A percentile compares a stretch with the other conserved stretches of the same genome.
These are phyloP conservation scores for Palythoa grandiflora DNA, from an alignment of 92 coral and sea anemone genomes.

Conservation along the genomic window DNA sequence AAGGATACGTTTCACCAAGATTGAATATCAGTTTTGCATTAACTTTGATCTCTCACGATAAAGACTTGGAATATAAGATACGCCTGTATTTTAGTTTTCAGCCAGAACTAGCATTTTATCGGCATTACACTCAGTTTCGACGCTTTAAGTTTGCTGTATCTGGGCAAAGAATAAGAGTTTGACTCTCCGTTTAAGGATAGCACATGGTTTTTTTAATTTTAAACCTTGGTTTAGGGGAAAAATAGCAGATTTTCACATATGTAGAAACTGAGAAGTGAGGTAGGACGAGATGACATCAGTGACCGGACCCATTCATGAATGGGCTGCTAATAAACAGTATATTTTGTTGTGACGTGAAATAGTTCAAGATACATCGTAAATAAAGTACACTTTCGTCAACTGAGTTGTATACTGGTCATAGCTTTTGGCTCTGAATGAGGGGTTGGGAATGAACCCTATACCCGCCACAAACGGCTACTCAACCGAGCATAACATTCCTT, in stretches of 20 bases:
- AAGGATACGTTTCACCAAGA: not conserved
- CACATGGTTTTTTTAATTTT: constrained; percentile 21
- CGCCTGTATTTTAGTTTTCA: not conserved
- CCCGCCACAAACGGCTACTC: no score
- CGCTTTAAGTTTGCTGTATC: constrained; percentile 43
- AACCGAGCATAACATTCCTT: no score
- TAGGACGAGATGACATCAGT: not conserved
- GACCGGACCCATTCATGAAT: constrained; percentile 40
- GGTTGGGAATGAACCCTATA: not conserved
- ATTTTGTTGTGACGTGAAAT: constrained; percentile 39
- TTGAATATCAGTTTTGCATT: constrained; percentile 9
- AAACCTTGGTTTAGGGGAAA: constrained; percentile 43
- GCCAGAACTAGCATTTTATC: not conserved
- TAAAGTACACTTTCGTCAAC: constrained; percentile 40
- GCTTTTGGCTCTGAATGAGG: not conserved
- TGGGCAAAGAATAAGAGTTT: constrained; percentile 35
- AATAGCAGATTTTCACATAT: constrained; percentile 23
- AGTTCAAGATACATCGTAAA: constrained; percentile 35
- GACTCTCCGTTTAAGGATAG: constrained; percentile 56
- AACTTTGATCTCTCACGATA: constrained; percentile 7
- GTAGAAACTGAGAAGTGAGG: constrained; percentile 10
- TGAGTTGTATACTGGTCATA: constrained; percentile 2
- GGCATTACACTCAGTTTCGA: constrained; percentile 16
- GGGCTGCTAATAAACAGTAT: constrained; percentile 16
- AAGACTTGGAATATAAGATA: constrained; percentile 44